Conservation (phyloP, 2,797 vertebrate genomes). For the Natrix natrix region DNA sequence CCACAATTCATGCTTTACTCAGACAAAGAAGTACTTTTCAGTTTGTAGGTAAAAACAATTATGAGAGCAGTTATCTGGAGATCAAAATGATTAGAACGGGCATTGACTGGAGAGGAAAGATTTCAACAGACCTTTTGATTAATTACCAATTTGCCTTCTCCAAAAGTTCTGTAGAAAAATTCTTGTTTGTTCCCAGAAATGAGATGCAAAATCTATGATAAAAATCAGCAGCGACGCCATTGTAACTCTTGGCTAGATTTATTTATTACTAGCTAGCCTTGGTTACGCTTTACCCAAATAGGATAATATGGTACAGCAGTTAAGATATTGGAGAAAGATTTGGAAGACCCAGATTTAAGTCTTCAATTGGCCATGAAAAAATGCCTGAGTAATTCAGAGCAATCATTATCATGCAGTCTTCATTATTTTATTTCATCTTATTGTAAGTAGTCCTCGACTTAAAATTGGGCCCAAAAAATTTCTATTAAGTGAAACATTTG, state of each 20-base stretch:
- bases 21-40: not conserved
- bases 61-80: not conserved
- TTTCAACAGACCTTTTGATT: not conserved
- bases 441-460: not conserved
- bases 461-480: not conserved
- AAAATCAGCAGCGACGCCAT: not conserved
- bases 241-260: not conserved
- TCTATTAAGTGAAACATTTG: not conserved
- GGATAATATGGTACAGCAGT: not conserved
- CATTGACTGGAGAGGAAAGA: not conserved
- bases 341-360: not conserved
- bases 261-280: not conserved
- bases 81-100: conserved; percentile 1
- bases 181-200: not conserved
- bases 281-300: not conserved
- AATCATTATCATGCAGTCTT: not conserved
- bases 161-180: not conserved
- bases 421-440: not conserved
- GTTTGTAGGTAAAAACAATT: not conserved
- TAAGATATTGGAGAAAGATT: not conserved
- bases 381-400: not conserved
- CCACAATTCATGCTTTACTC: conserved; percentile 21
- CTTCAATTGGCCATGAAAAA: not conserved
- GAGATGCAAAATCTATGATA: not conserved
- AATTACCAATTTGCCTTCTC: not conserved